Conservation (phyloP, 2,113 vertebrate genomes). For the Malurus melanocephalus region DNA sequence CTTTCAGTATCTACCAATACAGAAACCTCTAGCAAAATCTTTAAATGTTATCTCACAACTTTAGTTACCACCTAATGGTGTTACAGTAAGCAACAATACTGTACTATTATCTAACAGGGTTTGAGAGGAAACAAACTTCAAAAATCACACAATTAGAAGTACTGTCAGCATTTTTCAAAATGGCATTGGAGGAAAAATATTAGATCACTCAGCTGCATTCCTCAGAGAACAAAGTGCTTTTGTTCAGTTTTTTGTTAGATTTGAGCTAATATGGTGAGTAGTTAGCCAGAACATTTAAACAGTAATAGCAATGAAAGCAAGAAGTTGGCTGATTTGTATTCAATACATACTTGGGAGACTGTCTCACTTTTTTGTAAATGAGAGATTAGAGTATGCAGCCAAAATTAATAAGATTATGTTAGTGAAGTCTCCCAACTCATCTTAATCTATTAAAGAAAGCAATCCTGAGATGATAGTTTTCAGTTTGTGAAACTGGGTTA, state of each 20-base stretch:
- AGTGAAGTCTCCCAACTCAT: background rate
- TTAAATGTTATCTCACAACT: background rate
- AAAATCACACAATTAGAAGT: background rate
- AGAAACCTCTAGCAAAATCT: slow-evolving; percentile 12
- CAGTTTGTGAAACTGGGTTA: background rate
- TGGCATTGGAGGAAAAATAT: background rate
- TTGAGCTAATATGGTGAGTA: background rate
- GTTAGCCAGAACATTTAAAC: background rate
- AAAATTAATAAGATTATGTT: background rate
- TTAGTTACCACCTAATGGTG: background rate
- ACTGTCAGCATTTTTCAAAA: background rate
- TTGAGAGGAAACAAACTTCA: background rate
- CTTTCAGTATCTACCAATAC: background rate
- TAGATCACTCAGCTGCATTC: background rate
- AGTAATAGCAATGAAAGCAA: background rate
- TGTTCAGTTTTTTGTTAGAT: background rate
- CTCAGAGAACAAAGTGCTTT: background rate
- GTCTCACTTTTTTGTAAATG: background rate
- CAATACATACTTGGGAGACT: background rate
- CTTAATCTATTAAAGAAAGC: background rate
- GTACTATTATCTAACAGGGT: background rate
- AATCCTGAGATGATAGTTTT: background rate
- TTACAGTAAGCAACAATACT: background rate
- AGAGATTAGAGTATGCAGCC: background rate
- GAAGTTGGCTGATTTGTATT: background rate